Evolutionary conservation across 2,113 vertebrate genomes (phyloP).

Genomic region (Datnioides undecimradiatus): DNA sequence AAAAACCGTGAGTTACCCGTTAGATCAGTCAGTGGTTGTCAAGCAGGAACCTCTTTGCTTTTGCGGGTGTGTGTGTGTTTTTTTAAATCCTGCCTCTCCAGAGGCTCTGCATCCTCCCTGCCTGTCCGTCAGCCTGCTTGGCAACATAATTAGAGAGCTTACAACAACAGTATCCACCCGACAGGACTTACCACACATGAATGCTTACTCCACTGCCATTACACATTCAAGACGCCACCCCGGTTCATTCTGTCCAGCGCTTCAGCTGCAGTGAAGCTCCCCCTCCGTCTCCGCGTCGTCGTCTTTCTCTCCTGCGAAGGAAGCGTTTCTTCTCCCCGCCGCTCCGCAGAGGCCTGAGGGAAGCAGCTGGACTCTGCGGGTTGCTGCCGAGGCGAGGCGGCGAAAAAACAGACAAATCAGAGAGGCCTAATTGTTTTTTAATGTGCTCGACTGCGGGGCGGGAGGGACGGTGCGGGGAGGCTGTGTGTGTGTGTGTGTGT

Average conservation of each 20-base stretch:
- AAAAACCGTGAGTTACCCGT: not conserved
- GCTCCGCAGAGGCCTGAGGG: conserved; percentile 47
- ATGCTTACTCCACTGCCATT: conserved; percentile 62
- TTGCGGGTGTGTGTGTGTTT: not conserved
- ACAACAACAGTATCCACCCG: conserved; percentile 52
- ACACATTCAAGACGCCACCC: conserved; percentile 61
- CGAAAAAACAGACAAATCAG: conserved; percentile 71
- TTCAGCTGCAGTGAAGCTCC: conserved; percentile 45
- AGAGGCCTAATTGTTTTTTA: conserved; percentile 77
- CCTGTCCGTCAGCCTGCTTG: conserved; percentile 59
- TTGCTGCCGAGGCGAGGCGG: conserved; percentile 37
- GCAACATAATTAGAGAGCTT: conserved; percentile 68
- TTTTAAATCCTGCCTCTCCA: conserved; percentile 10
- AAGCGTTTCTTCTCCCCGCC: not conserved
- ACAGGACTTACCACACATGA: conserved; percentile 61
- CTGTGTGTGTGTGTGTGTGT: conserved; percentile 4
- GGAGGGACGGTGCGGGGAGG: not conserved
- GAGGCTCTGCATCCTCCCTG: conserved; percentile 24
- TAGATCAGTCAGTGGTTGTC: not conserved
- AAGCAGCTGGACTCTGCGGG: conserved; percentile 67
- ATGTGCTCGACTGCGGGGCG: conserved; percentile 59
- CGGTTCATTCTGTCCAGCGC: conserved; percentile 52
- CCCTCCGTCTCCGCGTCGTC: not conserved
- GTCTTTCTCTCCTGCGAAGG: conserved; percentile 19
- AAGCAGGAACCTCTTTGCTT: conserved; percentile 16